Base-by-base conservation (phyloP, 2,113 vertebrate species). In the Fulica atra region DNA sequence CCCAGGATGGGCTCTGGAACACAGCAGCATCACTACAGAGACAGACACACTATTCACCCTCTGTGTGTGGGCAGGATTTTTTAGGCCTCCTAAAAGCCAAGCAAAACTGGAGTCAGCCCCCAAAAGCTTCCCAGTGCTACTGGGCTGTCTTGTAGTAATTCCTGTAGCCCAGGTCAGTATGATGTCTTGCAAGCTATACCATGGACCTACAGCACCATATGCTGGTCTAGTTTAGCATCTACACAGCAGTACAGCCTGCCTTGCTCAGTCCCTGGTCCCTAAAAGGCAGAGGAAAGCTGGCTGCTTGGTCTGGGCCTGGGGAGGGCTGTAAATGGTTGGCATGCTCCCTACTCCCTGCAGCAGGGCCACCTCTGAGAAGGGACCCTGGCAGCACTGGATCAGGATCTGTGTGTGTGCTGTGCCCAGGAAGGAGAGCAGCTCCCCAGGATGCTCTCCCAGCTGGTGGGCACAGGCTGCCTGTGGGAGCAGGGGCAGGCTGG, bases 141-240 rank as follows among this genome's bases (percentile, higher is more conserved):
- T n/a, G 77, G 29, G 35, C 26, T 86, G 77, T 68, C 42, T 88
- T 68, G 2, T 38, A 31, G 51, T 36, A 60, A 74, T 74, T 91
- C 69, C 21, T 5, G 1, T 33, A 74, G 65, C 83, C 51, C 35
- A 1, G 86, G 94, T 83, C 89, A n/a, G 61, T 4, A 44, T 1
- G 76, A 70, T 31, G 48, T 10, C 81, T 95, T 68, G 29, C 76
- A 31, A 92, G 92, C 86, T 64, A 23, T 95, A 96, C 35, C 84
- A 69, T 0, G 86, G 96, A 96, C 96, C 94, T 93, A 97, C 95
- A 97, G 96, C 96, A 96, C 96, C 96, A 31, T 97, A 95, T 53
- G 93, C 96, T 97, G 96, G 96, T 46, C 86, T 97, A 87, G 77
- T 60, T 81, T 5, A 86, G 94, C 89, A 97, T 96, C 86, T 81